A percentile compares a stretch with the other conserved stretches of the same genome.
phyloP scores from a whole-genome alignment of 2,113 vertebrate species.

The Suncus etruscus region DNA sequence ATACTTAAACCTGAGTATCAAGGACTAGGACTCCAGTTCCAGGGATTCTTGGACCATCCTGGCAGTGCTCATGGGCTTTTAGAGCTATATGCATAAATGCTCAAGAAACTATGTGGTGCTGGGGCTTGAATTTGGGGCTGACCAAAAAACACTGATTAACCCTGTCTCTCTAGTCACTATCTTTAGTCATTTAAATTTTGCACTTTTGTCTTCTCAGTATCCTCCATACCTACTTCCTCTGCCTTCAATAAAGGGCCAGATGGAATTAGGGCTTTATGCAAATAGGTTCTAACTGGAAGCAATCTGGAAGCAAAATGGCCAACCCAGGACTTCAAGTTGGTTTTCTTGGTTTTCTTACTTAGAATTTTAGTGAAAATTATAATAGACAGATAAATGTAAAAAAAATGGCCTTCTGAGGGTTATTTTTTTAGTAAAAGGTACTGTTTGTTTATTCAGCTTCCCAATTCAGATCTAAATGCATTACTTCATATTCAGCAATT shows the following conservation, averaged over 20 bases:
- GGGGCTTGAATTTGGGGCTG: too few relatives aligned
- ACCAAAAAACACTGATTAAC: too few relatives aligned
- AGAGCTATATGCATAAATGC: too few relatives aligned
- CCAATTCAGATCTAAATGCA: neutral
- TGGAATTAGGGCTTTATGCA: neutral
- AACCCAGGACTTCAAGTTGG: neutral
- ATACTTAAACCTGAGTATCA: too few relatives aligned
- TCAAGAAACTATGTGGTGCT: too few relatives aligned
- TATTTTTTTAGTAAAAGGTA: constrained; percentile 12
- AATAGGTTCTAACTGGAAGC: neutral
- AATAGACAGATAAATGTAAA: neutral
- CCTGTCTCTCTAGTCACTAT: too few relatives aligned
- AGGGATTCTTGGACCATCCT: too few relatives aligned
- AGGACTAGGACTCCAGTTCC: too few relatives aligned
- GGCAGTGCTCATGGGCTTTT: too few relatives aligned
- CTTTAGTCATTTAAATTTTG: neutral
- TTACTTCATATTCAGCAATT: constrained; percentile 11
- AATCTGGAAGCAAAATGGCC: neutral
- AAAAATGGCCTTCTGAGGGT: neutral
- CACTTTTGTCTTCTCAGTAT: neutral
- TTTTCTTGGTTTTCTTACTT: neutral
- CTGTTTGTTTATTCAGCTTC: neutral
- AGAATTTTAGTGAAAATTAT: neutral
- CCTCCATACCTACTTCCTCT: neutral
- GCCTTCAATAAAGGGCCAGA: neutral